A percentile compares a stretch with the other conserved stretches of the same genome.
Evolutionary conservation across 2,113 vertebrate genomes (phyloP).

Genomic region (Heterocephalus glaber): DNA sequence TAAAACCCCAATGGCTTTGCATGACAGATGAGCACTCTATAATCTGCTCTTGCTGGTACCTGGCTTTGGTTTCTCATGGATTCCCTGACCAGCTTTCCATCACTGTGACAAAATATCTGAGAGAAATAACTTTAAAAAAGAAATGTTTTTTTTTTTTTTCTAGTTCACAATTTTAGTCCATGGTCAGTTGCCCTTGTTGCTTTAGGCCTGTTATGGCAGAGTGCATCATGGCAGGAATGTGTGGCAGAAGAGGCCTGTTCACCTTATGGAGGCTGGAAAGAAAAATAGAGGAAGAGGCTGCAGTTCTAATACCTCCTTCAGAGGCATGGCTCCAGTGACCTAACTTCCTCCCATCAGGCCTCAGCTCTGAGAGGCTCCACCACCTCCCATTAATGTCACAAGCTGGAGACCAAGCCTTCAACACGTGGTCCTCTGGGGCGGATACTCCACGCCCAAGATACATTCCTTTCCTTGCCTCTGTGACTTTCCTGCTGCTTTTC

Average conservation of each 20-base stretch:
- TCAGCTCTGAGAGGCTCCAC: neutral
- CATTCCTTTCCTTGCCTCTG: neutral
- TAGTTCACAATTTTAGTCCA: neutral
- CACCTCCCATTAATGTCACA: neutral
- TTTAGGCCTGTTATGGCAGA: neutral
- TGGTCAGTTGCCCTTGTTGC: neutral
- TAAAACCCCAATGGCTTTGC: neutral
- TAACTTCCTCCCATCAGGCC: neutral
- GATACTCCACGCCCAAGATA: neutral
- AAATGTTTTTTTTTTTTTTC: neutral
- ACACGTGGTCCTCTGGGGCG: neutral
- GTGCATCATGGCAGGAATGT: neutral
- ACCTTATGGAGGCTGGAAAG: neutral
- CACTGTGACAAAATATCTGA: neutral
- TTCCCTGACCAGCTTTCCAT: neutral
- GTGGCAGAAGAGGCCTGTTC: neutral
- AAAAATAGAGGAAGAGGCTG: neutral
- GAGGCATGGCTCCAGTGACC: neutral
- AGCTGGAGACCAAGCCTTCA: neutral
- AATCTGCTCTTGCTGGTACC: neutral
- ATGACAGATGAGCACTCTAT: fast-evolving
- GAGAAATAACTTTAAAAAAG: neutral
- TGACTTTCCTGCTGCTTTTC: neutral
- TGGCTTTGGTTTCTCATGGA: neutral
- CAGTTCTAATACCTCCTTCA: neutral